Evolutionary conservation across 2,888 invertebrate species (phyloP).

Genomic region (Campopleginae sp.): DNA sequence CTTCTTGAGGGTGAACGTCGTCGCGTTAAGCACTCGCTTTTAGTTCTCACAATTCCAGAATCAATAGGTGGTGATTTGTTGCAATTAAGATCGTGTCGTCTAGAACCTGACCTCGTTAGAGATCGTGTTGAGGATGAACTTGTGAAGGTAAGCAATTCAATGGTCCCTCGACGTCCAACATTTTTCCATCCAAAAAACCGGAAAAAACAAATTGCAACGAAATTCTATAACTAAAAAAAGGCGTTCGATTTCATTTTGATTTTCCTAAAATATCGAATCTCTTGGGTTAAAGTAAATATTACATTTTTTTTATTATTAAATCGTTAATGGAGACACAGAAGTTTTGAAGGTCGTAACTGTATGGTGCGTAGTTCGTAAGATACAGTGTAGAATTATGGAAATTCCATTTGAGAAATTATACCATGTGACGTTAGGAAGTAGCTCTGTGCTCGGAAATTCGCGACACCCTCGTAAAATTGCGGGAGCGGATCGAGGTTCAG

Average conservation of each 20-base stretch:
- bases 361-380: background rate
- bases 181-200: background rate
- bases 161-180: background rate
- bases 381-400: background rate
- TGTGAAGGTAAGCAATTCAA: constrained; percentile 85
- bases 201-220: too few relatives aligned
- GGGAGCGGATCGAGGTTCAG: constrained; percentile 89
- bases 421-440: constrained; percentile 85
- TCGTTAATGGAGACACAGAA: background rate
- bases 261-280: background rate
- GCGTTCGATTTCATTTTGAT: too few relatives aligned
- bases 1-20: constrained; percentile 88
- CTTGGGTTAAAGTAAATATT: background rate
- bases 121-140: constrained; percentile 92
- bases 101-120: constrained; percentile 90
- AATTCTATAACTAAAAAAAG: too few relatives aligned
- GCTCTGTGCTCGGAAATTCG: constrained; percentile 89
- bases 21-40: constrained; percentile 88
- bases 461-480: constrained; percentile 86
- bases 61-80: constrained; percentile 91
- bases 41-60: constrained; percentile 89
- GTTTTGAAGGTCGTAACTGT: background rate
- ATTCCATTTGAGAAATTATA: constrained; percentile 44
- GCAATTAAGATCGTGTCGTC: constrained; percentile 88
- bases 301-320: background rate